Conservation (phyloP, 1,140 invertebrate species). For the Helicoverpa armigera region DNA sequence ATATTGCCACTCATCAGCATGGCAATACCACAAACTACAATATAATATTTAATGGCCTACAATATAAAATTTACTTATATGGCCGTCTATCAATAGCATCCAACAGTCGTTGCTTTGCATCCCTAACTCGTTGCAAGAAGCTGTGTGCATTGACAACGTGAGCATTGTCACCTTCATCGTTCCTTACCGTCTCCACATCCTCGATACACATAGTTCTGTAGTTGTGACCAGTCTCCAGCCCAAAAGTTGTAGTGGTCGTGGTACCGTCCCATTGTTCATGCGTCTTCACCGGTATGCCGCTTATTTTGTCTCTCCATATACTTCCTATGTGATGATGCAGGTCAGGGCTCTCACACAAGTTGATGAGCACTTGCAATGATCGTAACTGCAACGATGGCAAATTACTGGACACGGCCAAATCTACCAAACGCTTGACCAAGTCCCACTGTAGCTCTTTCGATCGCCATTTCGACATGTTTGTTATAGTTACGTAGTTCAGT, state of each 20-base stretch:
- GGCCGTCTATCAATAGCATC: slow-evolving; percentile 62
- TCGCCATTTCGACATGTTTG: slow-evolving; percentile 77
- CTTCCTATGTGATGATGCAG: slow-evolving; percentile 69
- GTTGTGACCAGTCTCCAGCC: slow-evolving; percentile 72
- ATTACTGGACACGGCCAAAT: slow-evolving; percentile 61
- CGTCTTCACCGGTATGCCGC: slow-evolving; percentile 66
- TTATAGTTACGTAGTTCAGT: slow-evolving; percentile 73
- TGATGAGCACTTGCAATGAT: slow-evolving; percentile 77
- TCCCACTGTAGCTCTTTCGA: slow-evolving; percentile 70
- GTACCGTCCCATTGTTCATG: slow-evolving; percentile 79
- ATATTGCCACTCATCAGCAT: too few species aligned
- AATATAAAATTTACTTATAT: too few species aligned
- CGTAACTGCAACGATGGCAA: slow-evolving; percentile 70
- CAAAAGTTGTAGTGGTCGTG: slow-evolving; percentile 67
- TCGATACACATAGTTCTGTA: slow-evolving; percentile 78
- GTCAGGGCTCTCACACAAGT: slow-evolving; percentile 78
- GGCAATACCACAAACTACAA: too few species aligned
- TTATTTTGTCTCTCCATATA: slow-evolving; percentile 57
- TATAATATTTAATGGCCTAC: too few species aligned
- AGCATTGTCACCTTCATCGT: slow-evolving; percentile 69
- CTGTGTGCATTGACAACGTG: slow-evolving; percentile 70
- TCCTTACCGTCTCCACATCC: slow-evolving; percentile 69
- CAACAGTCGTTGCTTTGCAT: slow-evolving; percentile 65
- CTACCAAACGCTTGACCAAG: slow-evolving; percentile 65
- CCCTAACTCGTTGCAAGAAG: slow-evolving; percentile 65